Conservation (phyloP, 1,140 invertebrate species). For the Lordiphosa stackelbergi region DNA sequence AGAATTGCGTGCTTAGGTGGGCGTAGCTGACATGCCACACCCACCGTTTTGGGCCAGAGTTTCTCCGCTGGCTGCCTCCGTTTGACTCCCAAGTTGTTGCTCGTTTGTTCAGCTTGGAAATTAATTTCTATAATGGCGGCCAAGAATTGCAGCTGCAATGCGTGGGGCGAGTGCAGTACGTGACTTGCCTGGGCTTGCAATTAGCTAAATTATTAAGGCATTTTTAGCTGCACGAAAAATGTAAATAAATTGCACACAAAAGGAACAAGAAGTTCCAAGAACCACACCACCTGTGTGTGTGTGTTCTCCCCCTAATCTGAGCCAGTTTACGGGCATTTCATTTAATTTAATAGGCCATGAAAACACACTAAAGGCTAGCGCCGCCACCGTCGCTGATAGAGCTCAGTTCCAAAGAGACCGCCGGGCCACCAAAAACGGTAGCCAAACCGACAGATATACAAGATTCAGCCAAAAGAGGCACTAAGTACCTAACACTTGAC, state of each 20-base stretch:
- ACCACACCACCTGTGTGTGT: slow-evolving; percentile 15
- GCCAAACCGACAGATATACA: slow-evolving; percentile 27
- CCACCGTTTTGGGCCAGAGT: slow-evolving; percentile 47
- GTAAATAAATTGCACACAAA: slow-evolving; percentile 39
- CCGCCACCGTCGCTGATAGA: slow-evolving; percentile 16
- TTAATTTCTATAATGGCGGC: slow-evolving; percentile 76
- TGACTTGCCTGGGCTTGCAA: slow-evolving; percentile 69
- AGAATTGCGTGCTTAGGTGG: slow-evolving; percentile 71
- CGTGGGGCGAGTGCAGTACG: slow-evolving; percentile 29
- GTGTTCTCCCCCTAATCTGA: slow-evolving; percentile 39
- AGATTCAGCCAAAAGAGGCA: slow-evolving; percentile 33
- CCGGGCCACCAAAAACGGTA: slow-evolving; percentile 24
- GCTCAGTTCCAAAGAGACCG: slow-evolving; percentile 3
- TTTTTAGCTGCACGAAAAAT: slow-evolving; percentile 63
- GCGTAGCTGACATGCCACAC: slow-evolving; percentile 73
- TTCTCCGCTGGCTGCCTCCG: slow-evolving; percentile 3
- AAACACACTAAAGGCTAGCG: slow-evolving; percentile 12
- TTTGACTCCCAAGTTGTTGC: slow-evolving; percentile 71
- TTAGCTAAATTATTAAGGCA: slow-evolving; percentile 72
- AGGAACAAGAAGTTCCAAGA: slow-evolving; percentile 20
- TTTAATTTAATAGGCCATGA: slow-evolving; percentile 55
- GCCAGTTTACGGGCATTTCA: slow-evolving; percentile 19
- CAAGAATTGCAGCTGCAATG: slow-evolving; percentile 69
- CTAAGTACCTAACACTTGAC: slow-evolving; percentile 75
- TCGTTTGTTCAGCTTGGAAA: slow-evolving; percentile 75